A percentile compares a stretch with the other conserved stretches of the same genome.
phyloP scores from a whole-genome alignment of 2,888 invertebrate species.

The Spodoptera littoralis region DNA sequence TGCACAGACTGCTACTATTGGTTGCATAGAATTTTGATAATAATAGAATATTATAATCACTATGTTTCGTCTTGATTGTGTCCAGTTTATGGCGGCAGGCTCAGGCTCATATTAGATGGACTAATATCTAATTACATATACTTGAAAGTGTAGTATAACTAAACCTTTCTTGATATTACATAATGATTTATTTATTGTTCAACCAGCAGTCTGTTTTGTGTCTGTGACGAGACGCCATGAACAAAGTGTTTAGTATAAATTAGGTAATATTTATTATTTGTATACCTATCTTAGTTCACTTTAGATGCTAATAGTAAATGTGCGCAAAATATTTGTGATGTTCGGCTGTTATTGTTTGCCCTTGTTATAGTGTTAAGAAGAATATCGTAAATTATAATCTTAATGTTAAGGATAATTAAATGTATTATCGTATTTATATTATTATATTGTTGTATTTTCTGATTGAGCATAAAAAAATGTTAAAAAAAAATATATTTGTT shows the following conservation, averaged over 20 bases:
- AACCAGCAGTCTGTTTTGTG: neutral
- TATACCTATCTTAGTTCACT: conserved; percentile 2
- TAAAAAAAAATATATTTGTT: conserved; percentile 67
- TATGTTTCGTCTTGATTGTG: no score
- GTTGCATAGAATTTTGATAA: no score
- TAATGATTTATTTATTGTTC: neutral
- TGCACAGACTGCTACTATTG: no score
- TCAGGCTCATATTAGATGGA: no score
- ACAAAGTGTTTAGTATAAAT: conserved; percentile 12
- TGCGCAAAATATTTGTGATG: conserved; percentile 56
- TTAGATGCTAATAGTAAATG: conserved; percentile 29
- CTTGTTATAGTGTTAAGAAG: conserved; percentile 24
- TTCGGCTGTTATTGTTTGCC: conserved; percentile 58
- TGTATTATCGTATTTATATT: conserved; percentile 44
- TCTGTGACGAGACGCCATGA: conserved; percentile 19
- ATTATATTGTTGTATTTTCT: conserved; percentile 64
- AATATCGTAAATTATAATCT: conserved; percentile 25
- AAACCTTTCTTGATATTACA: no score
- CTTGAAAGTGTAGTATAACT: no score
- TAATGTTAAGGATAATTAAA: conserved; percentile 35
- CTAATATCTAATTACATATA: no score
- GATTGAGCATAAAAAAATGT: conserved; percentile 65
- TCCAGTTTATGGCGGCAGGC: no score
- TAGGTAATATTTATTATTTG: conserved; percentile 3
- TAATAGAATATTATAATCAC: no score